These are phyloP conservation scores for Hypolimnas misippus DNA, from an alignment of 2,888 invertebrate species.

Conservation along the genomic window DNA sequence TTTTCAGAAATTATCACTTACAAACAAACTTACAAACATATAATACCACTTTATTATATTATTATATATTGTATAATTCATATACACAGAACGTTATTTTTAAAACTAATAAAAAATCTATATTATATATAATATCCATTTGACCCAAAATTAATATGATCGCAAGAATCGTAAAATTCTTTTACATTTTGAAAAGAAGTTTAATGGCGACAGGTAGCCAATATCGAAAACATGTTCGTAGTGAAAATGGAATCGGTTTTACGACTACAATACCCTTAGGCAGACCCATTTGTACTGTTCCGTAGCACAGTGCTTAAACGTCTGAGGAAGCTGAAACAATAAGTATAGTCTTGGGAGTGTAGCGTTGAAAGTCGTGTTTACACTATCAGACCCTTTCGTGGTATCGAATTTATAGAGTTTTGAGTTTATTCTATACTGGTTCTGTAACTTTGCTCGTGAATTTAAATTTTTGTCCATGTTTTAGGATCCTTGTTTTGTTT, in stretches of 20 bases:
- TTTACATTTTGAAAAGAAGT: background rate
- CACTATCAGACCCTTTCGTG: conserved; percentile 5
- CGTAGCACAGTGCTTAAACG: conserved; percentile 13
- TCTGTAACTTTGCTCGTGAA: background rate
- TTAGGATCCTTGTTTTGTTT: too few relatives aligned
- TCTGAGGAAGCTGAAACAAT: conserved; percentile 20
- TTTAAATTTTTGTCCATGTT: background rate
- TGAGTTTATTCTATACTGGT: background rate
- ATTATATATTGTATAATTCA: too few relatives aligned
- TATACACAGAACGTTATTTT: too few relatives aligned
- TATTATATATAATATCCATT: too few relatives aligned
- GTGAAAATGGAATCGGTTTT: conserved; percentile 10
- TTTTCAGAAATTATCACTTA: too few relatives aligned
- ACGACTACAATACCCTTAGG: conserved; percentile 11
- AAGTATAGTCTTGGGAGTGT: conserved; percentile 14
- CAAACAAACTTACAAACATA: too few relatives aligned
- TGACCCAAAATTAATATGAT: too few relatives aligned
- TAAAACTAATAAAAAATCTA: too few relatives aligned
- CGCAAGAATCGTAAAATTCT: background rate
- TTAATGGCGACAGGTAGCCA: conserved; percentile 8
- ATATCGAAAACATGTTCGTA: background rate
- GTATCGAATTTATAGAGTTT: background rate
- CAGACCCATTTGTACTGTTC: conserved; percentile 16
- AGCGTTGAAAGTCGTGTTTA: conserved; percentile 15
- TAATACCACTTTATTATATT: too few relatives aligned